phyloP scores from a whole-genome alignment of 2,113 vertebrate genomes.

The Solea solea region DNA sequence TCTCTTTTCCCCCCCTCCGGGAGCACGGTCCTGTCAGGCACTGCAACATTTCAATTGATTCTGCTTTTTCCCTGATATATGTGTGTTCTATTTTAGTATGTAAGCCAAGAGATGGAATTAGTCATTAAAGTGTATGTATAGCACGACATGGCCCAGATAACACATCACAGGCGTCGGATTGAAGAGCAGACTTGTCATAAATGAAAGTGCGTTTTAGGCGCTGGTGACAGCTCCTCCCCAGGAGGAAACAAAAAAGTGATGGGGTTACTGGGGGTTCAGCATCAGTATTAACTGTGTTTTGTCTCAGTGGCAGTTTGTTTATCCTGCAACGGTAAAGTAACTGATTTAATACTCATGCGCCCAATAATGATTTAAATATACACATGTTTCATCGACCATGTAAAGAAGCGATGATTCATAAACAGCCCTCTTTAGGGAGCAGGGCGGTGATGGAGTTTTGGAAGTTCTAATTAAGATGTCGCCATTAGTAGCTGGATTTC shows the following conservation, averaged over 20 bases:
- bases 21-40: constrained; percentile 77
- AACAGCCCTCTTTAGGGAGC: constrained; percentile 31
- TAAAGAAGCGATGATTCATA: constrained; percentile 47
- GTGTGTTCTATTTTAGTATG: constrained; percentile 73
- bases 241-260: constrained; percentile 14
- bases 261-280: constrained; percentile 67
- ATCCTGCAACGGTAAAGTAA: constrained; percentile 24
- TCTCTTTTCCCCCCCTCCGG: constrained; percentile 56
- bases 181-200: constrained; percentile 73
- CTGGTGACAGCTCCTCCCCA: constrained; percentile 55
- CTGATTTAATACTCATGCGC: constrained; percentile 1
- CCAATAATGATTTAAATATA: constrained; percentile 34
- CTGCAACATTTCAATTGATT: constrained; percentile 80
- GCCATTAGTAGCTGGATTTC: constrained; percentile 4
- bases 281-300: constrained; percentile 46
- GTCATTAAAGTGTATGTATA: constrained; percentile 77
- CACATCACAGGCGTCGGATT: constrained; percentile 66
- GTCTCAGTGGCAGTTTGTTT: constrained; percentile 48
- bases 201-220: constrained; percentile 67
- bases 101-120: constrained; percentile 74
- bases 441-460: background rate
- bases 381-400: constrained; percentile 28
- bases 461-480: constrained; percentile 53
- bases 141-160: constrained; percentile 79
- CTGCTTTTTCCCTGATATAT: constrained; percentile 50